These are phyloP conservation scores for Poecilia gillii DNA, from an alignment of 2,797 vertebrate genomes.

Conservation along the genomic window DNA sequence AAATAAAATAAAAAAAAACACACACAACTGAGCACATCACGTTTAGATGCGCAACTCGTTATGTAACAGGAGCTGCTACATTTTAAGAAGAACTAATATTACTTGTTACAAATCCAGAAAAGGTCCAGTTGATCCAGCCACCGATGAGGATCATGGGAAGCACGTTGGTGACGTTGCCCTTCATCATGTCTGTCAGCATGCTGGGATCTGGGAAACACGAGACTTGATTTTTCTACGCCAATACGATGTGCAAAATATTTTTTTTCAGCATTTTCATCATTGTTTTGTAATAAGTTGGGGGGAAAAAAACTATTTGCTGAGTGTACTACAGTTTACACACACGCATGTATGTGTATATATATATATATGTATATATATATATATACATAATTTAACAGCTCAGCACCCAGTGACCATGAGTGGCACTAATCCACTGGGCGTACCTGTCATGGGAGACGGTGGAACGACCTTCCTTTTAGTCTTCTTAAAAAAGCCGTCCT, in stretches of 20 bases:
- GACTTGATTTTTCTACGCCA: background rate
- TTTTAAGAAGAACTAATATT: constrained; percentile 18
- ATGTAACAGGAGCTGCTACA: background rate
- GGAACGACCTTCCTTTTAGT: constrained; percentile 99
- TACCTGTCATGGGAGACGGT: constrained; percentile 98
- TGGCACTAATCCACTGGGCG: background rate
- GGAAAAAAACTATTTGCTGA: background rate
- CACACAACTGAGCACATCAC: background rate
- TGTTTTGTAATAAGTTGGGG: background rate
- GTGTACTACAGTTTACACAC: background rate
- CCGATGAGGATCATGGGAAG: constrained; percentile 99
- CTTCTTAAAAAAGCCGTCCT: constrained; percentile 99
- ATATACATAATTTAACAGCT: no score
- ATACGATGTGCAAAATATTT: background rate
- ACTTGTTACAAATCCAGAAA: constrained; percentile 99
- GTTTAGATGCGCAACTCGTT: background rate
- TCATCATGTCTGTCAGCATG: constrained; percentile 99
- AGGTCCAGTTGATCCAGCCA: constrained; percentile 99
- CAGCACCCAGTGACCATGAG: background rate
- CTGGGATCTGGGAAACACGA: constrained; percentile 88
- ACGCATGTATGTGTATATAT: no score
- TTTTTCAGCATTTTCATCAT: no score
- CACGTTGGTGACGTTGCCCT: constrained; percentile 98
- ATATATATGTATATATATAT: no score
- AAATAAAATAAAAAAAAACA: background rate